Percentiles rank a stretch among this genome's conserved stretches.
phyloP scores from a whole-genome alignment of 2,888 invertebrate genomes.

The Oegoconia quadripuncta region DNA sequence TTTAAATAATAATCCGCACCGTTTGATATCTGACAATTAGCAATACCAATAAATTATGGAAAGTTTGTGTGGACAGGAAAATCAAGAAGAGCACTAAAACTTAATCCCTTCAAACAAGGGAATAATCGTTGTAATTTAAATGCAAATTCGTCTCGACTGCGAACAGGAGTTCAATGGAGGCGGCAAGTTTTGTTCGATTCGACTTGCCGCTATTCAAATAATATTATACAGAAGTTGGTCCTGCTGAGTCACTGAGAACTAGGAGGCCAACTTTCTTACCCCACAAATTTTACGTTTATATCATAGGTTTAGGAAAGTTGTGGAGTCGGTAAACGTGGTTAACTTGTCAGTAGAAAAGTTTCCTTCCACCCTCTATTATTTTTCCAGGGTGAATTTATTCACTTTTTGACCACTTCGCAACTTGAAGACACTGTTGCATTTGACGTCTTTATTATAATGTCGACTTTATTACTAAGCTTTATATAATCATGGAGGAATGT shows the following conservation, averaged over 20 bases:
- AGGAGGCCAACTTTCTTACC: conserved; percentile 40
- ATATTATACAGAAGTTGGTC: conserved; percentile 52
- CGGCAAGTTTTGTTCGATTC: conserved; percentile 51
- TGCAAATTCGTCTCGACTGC: conserved; percentile 57
- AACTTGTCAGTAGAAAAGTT: no score
- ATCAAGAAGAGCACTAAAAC: conserved; percentile 44
- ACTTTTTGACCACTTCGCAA: no score
- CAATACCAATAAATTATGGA: conserved; percentile 47
- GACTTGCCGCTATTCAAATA: conserved; percentile 47
- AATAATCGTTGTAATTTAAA: conserved; percentile 67
- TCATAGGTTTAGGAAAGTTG: conserved; percentile 17
- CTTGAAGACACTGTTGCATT: no score
- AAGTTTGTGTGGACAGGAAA: conserved; percentile 38
- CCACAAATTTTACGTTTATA: conserved; percentile 45
- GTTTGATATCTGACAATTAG: neutral
- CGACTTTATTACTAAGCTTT: no score
- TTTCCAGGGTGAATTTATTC: no score
- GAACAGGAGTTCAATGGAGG: conserved; percentile 48
- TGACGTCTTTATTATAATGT: no score
- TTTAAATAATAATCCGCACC: no score
- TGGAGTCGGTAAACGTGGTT: no score
- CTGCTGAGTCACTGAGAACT: conserved; percentile 28
- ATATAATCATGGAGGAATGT: no score
- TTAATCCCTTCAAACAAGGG: conserved; percentile 63
- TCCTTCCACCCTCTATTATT: no score